phyloP scores from a whole-genome alignment of 2,797 vertebrate species.

The Acanthornis magna region DNA sequence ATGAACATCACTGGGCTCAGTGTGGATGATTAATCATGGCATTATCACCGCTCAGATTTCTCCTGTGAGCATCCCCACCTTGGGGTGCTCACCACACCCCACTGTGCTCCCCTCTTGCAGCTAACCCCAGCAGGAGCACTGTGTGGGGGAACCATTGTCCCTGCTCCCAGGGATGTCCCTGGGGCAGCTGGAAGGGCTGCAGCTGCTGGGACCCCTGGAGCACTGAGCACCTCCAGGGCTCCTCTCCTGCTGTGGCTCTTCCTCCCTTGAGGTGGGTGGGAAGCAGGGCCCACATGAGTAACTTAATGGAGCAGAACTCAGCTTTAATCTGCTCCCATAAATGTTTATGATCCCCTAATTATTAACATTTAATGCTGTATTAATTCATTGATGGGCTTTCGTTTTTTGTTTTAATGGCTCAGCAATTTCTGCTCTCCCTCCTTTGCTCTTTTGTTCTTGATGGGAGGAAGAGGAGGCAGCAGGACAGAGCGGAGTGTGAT shows the following conservation, averaged over 20 bases:
- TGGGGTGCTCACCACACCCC: accelerated
- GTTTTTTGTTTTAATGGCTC: slow-evolving; percentile 43
- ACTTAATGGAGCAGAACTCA: slow-evolving; percentile 71
- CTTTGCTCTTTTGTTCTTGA: slow-evolving; percentile 14
- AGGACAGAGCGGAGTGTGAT: accelerated
- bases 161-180: not conserved
- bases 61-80: not conserved
- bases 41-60: not conserved
- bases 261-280: not conserved
- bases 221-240: not conserved
- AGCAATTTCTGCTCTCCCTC: not conserved
- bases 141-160: accelerated
- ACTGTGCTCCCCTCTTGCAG: accelerated
- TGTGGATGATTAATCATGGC: accelerated
- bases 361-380: slow-evolving; percentile 74
- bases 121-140: not conserved
- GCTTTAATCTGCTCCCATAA: slow-evolving; percentile 73
- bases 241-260: not conserved
- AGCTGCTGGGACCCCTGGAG: accelerated
- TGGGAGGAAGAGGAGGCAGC: not conserved
- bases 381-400: slow-evolving; percentile 74
- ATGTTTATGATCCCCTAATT: slow-evolving; percentile 72
- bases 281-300: not conserved
- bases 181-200: not conserved
- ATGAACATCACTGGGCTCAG: not conserved